Base-by-base conservation (phyloP, 2,797 vertebrate genomes). In the Dermochelys coriacea region DNA sequence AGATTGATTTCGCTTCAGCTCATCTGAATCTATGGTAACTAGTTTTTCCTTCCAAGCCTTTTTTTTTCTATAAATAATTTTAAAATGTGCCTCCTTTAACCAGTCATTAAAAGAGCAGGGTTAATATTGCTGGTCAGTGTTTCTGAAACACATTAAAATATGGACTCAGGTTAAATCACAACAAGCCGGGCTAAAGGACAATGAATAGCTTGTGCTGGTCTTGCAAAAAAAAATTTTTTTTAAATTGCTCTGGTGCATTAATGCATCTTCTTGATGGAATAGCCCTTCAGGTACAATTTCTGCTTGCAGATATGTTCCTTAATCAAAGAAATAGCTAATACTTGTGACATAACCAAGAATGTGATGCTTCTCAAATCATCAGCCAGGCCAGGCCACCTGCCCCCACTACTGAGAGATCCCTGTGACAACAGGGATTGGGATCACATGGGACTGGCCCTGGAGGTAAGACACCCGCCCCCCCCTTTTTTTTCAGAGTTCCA, bases 211-310 rank as follows among this genome's bases (percentile, higher is more conserved):
- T 88, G 54, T 0, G 50, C 93, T 71, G 71, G 86, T 83, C 80
- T 82, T 82, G 96, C 90, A 89, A 85, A n/a, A n/a, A 87, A 89
- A 89, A 91, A 89, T n/a, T n/a, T n/a, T n/a, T n/a, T n/a, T n/a
- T n/a, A 87, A 89, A 91, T 80, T 23, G 54, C 68, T 82, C 52
- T 68, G 86, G 86, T 91, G 84, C 50, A 25, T 77, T 82, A 71
- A 95, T 95, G 87, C 51, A 90, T 95, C 94, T 96, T 95, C 88
- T 55, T 94, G 90, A 96, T 23, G 86, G 86, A 87, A 82, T 84
- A 80, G 18, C 52, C 91, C 37, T 84, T 71, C 85, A 41, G 29
- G 78, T 59, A 83, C 86, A 93, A 84, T 47, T 94, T 84, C 88
- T 94, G 82, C 88, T 93, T 77, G 77, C 88, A 71, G 93, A 95